Conservation (phyloP, 2,888 invertebrate genomes). For the Rhaphigaster nebulosa region DNA sequence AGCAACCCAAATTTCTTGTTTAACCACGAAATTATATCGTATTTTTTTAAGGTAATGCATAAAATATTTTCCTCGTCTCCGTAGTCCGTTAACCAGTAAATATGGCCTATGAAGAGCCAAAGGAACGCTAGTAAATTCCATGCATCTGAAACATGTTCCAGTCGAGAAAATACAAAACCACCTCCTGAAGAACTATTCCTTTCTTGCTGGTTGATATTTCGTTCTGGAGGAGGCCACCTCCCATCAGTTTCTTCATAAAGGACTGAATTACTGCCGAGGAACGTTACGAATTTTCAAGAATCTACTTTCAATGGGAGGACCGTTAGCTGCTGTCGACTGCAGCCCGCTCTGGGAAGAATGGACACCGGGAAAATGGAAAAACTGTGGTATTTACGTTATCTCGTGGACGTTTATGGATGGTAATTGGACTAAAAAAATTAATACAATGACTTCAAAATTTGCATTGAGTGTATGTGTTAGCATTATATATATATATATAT, state of each 20-base stretch:
- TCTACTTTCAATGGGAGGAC: slow-evolving; percentile 10
- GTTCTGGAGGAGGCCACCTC: slow-evolving; percentile 1
- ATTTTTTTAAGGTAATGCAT: neutral
- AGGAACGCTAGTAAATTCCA: slow-evolving; percentile 8
- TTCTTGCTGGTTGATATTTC: slow-evolving; percentile 27
- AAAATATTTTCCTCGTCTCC: neutral
- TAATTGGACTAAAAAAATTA: neutral
- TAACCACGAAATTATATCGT: neutral
- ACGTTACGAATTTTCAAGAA: slow-evolving; percentile 48
- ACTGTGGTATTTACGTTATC: neutral
- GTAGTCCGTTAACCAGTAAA: neutral
- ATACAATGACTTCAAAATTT: neutral
- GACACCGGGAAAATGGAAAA: slow-evolving; percentile 20
- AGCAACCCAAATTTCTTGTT: neutral
- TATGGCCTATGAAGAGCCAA: neutral
- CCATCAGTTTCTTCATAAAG: slow-evolving; percentile 45
- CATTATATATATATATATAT: no score
- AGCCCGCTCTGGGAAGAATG: neutral
- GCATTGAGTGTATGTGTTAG: neutral
- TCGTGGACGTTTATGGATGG: neutral
- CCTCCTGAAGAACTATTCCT: slow-evolving; percentile 1
- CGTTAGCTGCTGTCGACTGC: neutral
- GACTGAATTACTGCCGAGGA: slow-evolving; percentile 23
- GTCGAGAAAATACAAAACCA: slow-evolving; percentile 19
- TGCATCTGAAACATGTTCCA: slow-evolving; percentile 42